Evolutionary conservation across 2,888 invertebrate species (phyloP), one percentile per base, ranked within the genome.

Genomic region (Nasonia oneida): DNA sequence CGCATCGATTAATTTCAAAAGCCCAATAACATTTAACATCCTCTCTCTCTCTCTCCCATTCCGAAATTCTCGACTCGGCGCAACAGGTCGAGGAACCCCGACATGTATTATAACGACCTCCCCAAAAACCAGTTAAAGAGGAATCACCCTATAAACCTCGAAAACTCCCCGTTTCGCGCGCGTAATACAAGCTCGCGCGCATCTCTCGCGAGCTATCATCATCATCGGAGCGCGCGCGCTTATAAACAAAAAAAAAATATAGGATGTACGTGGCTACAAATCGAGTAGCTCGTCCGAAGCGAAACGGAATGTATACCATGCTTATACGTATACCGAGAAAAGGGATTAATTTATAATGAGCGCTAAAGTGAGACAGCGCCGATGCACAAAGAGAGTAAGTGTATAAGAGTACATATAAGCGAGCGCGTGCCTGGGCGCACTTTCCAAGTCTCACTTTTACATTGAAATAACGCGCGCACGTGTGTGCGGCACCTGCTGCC

Each of bases 81-180:
- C 0, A 33, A 73, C 47, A 47, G 42, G 73, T 42, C 73, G 42
- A 42, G 71, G 71, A 39, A 37, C 23, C 73, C n/a, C 47, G 42
- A 39, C 37, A 4, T 47, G 10, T 42, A 42, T 42, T 42, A 42
- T 73, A 73, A 73, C 42, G 42, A 23, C 73, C 73, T 42, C 42
- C 23, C 42, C 47, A 42, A 73, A 73, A 73, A 39, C 73, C 73
- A 73, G 47, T 42, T 42, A 73, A 73, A 73, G 18, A 73, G 42
- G 23, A 73, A 42, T 67, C 67, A 67, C 67, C 67, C 67, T 33
- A 67, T 67, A 67, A 67, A 67, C 67, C 67, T 67, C 67, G 29
- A 29, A 29, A 67, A 29, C 33, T 67, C 0, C 67, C n/a, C 67
- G 23, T 67, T 67, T 67, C 67, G 67, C 33, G 33, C 67, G 67